Conservation (phyloP, 2,797 vertebrate genomes). For the Muscicapa comitata region DNA sequence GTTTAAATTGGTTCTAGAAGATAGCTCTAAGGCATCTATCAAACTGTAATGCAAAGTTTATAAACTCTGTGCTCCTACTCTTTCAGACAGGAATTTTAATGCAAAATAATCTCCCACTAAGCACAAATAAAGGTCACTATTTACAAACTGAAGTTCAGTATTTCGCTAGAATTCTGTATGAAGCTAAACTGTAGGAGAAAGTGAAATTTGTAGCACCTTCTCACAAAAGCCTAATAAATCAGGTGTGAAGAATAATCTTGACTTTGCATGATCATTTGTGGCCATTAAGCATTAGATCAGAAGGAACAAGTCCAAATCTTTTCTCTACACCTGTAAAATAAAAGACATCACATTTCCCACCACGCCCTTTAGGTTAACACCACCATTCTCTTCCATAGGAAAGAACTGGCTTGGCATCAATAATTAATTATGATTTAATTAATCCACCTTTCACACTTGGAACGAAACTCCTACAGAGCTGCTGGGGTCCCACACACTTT, state of each 20-base stretch:
- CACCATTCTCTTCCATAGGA: not conserved
- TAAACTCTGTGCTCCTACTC: not conserved
- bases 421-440: not conserved
- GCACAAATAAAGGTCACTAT: not conserved
- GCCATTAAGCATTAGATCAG: not conserved
- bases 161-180: not conserved
- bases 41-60: not conserved
- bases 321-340: not conserved
- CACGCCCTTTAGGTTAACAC: not conserved
- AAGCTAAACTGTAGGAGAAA: not conserved
- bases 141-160: not conserved
- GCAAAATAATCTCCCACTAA: not conserved
- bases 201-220: not conserved
- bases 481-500: not conserved
- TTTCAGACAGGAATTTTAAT: not conserved
- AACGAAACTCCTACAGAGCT: not conserved
- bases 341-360: not conserved
- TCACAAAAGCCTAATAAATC: not conserved
- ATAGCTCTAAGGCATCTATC: not conserved
- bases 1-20: not conserved
- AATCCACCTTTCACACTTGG: not conserved
- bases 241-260: not conserved
- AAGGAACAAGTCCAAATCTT: not conserved
- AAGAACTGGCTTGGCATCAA: not conserved
- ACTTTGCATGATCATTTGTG: not conserved